A percentile compares a stretch with the other conserved stretches of the same genome.
Conservation (phyloP, 2,113 vertebrate species). For the Hiodon tergisus region DNA sequence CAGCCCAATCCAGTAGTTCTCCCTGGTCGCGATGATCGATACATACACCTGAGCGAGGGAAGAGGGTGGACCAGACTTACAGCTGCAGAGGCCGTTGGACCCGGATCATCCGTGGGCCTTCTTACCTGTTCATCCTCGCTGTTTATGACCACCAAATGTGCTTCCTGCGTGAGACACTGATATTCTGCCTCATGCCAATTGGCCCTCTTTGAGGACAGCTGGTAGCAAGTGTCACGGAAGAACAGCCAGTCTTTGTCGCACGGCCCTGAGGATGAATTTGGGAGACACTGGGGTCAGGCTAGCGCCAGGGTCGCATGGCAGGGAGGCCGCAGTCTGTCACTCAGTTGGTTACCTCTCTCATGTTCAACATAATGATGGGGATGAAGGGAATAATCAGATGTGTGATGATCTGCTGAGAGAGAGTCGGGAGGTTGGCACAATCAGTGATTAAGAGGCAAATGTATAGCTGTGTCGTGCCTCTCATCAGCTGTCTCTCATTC, state of each 20-base stretch:
- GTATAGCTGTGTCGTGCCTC: too few species aligned
- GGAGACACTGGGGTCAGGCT: background rate
- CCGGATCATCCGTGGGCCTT: background rate
- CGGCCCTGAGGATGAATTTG: slow-evolving; percentile 14
- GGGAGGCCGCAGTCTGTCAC: background rate
- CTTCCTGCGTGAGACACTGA: slow-evolving; percentile 9
- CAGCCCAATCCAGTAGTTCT: slow-evolving; percentile 40
- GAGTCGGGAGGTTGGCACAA: background rate
- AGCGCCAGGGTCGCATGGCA: too few species aligned
- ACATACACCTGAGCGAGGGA: slow-evolving; percentile 30
- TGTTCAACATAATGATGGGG: background rate
- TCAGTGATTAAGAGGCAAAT: background rate
- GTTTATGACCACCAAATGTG: slow-evolving; percentile 38
- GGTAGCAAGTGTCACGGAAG: slow-evolving; percentile 30
- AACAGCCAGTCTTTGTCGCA: slow-evolving; percentile 33
- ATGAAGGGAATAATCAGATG: background rate
- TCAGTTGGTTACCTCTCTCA: slow-evolving; percentile 24
- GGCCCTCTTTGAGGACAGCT: slow-evolving; percentile 13
- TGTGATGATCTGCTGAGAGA: background rate
- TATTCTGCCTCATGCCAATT: slow-evolving; percentile 32
- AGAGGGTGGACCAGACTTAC: slow-evolving; percentile 2
- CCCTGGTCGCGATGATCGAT: background rate
- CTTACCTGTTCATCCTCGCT: slow-evolving; percentile 31
- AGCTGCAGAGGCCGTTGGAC: too few species aligned
- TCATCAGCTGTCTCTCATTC: too few species aligned